Evolutionary conservation across 1,140 invertebrate species (phyloP).

Genomic region (Venturia canescens): DNA sequence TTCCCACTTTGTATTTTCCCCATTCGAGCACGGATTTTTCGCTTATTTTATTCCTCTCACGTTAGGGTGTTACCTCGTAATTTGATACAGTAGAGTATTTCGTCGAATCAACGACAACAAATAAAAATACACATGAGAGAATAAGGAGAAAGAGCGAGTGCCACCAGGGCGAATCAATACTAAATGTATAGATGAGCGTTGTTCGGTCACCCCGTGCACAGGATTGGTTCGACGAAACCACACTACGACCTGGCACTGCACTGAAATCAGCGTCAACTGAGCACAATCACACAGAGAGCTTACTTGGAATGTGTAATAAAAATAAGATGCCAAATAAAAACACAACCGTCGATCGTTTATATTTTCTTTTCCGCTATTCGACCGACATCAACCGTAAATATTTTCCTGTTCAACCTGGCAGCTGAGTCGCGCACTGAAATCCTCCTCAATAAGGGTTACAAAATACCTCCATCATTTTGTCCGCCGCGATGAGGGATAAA

Average conservation of each 20-base stretch:
- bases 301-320: too few species aligned
- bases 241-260: not conserved
- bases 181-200: constrained; percentile 25
- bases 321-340: too few species aligned
- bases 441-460: not conserved
- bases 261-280: not conserved
- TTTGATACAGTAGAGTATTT: not conserved
- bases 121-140: constrained; percentile 13
- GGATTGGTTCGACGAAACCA: not conserved
- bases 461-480: constrained; percentile 1
- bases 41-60: not conserved
- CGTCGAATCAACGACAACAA: not conserved
- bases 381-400: not conserved
- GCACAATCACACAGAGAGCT: too few species aligned
- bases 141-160: not conserved
- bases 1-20: too few species aligned
- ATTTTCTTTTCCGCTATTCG: too few species aligned
- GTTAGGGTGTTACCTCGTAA: not conserved
- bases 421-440: not conserved
- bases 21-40: not conserved
- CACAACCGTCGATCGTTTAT: too few species aligned
- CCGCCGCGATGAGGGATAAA: not conserved
- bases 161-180: constrained; percentile 56
- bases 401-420: not conserved
- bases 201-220: constrained; percentile 3